These are phyloP conservation scores for Aradophagus sp. DNA, from an alignment of 1,140 invertebrate species.

Conservation along the genomic window DNA sequence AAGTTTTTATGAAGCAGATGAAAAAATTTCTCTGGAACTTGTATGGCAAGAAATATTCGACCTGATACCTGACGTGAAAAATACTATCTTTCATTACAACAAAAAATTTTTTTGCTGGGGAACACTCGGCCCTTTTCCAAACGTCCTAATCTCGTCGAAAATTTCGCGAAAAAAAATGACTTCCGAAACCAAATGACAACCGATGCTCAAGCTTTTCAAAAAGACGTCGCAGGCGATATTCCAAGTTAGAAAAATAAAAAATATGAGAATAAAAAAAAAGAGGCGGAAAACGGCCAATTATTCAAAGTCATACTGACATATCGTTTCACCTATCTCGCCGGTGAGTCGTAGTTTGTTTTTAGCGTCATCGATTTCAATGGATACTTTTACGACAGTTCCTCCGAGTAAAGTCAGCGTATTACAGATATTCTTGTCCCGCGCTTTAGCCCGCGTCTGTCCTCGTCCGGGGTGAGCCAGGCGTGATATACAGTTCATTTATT, in stretches of 20 bases:
- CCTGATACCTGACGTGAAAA: too few species aligned
- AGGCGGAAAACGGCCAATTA: constrained; percentile 41
- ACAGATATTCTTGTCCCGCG: constrained; percentile 50
- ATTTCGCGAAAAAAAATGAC: constrained; percentile 16
- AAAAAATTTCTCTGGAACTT: too few species aligned
- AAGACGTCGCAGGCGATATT: too few species aligned
- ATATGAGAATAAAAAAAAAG: too few species aligned
- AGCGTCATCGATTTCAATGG: constrained; percentile 49
- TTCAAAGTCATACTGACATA: constrained; percentile 49
- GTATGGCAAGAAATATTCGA: too few species aligned
- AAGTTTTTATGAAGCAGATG: too few species aligned
- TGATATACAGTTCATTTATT: constrained; percentile 75
- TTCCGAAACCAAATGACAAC: constrained; percentile 4
- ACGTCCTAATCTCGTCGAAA: too few species aligned
- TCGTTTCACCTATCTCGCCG: constrained; percentile 32
- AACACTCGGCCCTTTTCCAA: too few species aligned
- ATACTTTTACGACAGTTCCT: constrained; percentile 56
- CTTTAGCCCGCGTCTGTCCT: constrained; percentile 58
- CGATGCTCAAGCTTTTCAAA: constrained; percentile 12
- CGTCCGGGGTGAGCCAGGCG: constrained; percentile 58
- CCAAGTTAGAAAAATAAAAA: too few species aligned
- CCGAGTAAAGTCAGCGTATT: constrained; percentile 55
- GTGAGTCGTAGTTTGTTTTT: constrained; percentile 40
- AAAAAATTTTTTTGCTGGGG: too few species aligned
- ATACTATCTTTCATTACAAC: too few species aligned